Percentiles rank a stretch among this genome's conserved stretches.
Conservation (phyloP, 2,113 vertebrate species). For the Trogon melanurus region DNA sequence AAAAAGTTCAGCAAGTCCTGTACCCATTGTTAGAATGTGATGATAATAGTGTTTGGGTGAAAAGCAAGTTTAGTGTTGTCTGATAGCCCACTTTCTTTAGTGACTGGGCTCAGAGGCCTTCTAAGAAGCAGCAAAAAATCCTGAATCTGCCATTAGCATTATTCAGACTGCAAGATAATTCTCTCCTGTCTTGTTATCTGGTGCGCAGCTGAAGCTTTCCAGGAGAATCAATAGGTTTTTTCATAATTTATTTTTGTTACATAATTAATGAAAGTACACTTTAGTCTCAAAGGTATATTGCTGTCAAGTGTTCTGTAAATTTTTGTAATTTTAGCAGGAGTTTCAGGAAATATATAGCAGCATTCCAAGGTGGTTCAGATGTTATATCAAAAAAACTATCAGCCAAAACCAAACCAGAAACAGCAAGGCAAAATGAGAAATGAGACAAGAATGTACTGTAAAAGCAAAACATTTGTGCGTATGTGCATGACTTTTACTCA, state of each 20-base stretch:
- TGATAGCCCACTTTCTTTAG: neutral
- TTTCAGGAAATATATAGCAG: neutral
- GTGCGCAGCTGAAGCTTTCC: neutral
- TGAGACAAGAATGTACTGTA: neutral
- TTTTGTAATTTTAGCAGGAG: neutral
- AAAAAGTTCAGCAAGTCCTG: neutral
- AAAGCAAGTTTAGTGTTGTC: neutral
- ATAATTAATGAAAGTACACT: neutral
- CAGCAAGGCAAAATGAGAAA: neutral
- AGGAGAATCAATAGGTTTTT: neutral
- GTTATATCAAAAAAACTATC: neutral
- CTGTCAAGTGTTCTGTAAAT: neutral
- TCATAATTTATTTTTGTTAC: neutral
- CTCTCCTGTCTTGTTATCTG: neutral
- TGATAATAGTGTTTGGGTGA: neutral
- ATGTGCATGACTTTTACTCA: neutral
- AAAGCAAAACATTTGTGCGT: neutral
- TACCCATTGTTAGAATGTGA: neutral
- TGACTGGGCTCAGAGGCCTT: neutral
- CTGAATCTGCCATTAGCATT: neutral
- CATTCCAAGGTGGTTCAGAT: neutral
- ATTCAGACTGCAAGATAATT: neutral
- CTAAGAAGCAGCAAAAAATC: neutral
- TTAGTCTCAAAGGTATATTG: neutral
- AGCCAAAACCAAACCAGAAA: neutral